Evolutionary conservation across 2,797 vertebrate species (phyloP).

Genomic region (Gallinago nigripennis): DNA sequence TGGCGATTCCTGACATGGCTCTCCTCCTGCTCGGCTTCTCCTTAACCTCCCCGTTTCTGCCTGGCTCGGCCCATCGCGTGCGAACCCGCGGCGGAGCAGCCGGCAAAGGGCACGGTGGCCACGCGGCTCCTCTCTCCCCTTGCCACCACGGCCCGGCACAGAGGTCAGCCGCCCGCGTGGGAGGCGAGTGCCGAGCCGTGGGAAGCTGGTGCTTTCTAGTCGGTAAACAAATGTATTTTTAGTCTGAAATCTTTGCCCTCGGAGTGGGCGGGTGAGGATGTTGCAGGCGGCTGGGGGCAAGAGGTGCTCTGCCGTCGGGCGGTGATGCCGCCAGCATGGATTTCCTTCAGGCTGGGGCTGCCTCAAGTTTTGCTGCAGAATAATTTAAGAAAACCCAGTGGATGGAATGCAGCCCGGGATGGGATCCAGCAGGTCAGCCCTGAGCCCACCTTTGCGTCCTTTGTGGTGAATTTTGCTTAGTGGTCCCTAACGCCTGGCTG

Average conservation of each 20-base stretch:
- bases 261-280: fast-evolving
- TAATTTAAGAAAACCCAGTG: background rate
- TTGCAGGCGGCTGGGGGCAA: background rate
- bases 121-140: background rate
- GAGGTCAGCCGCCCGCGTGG: background rate
- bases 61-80: no score
- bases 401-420: background rate
- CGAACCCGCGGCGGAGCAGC: background rate
- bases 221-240: background rate
- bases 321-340: background rate
- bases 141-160: fast-evolving
- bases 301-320: fast-evolving
- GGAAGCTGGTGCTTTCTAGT: background rate
- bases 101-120: background rate
- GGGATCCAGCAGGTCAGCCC: background rate
- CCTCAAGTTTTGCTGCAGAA: background rate
- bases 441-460: background rate
- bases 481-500: background rate
- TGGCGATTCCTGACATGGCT: background rate
- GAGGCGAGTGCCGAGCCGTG: background rate
- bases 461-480: background rate
- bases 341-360: background rate
- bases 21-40: background rate
- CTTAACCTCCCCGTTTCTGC: background rate
- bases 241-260: background rate